Conservation (phyloP, 2,113 vertebrate genomes). For the Lota lota region DNA sequence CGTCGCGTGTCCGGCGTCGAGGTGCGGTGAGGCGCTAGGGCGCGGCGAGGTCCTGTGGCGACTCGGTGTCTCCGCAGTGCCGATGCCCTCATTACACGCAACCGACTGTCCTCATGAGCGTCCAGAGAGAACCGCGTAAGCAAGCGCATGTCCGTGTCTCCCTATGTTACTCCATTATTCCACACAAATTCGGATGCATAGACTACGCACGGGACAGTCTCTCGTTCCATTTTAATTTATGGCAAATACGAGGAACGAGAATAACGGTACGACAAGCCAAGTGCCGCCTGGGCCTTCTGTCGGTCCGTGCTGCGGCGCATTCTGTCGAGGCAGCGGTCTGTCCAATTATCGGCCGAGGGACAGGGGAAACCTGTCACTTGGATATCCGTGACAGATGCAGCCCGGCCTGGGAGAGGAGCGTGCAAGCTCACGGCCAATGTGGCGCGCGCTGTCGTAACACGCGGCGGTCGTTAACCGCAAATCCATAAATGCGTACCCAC, state of each 20-base stretch:
- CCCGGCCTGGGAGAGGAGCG: slow-evolving; percentile 23
- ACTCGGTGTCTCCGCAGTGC: slow-evolving; percentile 26
- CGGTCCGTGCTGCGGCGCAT: slow-evolving; percentile 39
- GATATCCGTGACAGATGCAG: slow-evolving; percentile 43
- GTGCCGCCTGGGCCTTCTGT: slow-evolving; percentile 29
- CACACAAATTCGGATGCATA: slow-evolving; percentile 44
- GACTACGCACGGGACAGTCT: slow-evolving; percentile 34
- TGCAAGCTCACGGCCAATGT: neutral
- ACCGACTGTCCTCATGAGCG: slow-evolving; percentile 33
- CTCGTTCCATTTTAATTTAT: slow-evolving; percentile 59
- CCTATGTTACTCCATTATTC: slow-evolving; percentile 40
- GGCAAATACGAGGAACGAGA: neutral
- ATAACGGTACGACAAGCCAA: slow-evolving; percentile 45
- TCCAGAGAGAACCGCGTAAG: slow-evolving; percentile 36
- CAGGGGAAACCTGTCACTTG: slow-evolving; percentile 48
- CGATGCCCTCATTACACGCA: slow-evolving; percentile 4
- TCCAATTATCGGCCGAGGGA: slow-evolving; percentile 58
- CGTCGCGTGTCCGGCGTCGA: slow-evolving; percentile 33
- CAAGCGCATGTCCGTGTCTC: slow-evolving; percentile 46
- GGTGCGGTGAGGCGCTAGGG: slow-evolving; percentile 3
- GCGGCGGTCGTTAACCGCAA: too few species aligned
- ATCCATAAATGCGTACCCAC: too few species aligned
- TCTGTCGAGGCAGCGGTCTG: slow-evolving; percentile 34
- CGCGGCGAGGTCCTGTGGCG: neutral
- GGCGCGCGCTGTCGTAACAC: too few species aligned